Percentiles rank a stretch among this genome's conserved stretches.
Conservation (phyloP, 2,113 vertebrate species). For the Sinocyclocheilus rhinocerous region DNA sequence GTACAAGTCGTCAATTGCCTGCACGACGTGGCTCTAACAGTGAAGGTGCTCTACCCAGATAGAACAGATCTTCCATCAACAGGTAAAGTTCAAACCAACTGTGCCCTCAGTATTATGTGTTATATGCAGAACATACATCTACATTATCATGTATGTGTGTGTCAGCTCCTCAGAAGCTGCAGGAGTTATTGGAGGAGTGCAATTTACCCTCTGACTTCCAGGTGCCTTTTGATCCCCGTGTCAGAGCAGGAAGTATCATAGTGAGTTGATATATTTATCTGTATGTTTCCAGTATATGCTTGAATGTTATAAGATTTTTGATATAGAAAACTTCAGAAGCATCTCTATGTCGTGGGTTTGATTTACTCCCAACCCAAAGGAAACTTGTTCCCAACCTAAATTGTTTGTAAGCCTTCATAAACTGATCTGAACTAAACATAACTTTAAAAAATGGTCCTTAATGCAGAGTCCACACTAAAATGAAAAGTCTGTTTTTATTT, state of each 20-base stretch:
- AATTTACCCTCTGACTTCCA: conserved; percentile 73
- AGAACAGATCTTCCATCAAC: conserved; percentile 68
- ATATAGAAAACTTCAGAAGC: too few relatives aligned
- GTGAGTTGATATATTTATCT: conserved; percentile 58
- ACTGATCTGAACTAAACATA: too few relatives aligned
- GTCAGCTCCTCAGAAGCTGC: conserved; percentile 68
- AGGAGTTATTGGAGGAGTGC: conserved; percentile 67
- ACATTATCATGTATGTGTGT: not conserved
- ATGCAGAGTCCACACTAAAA: too few relatives aligned
- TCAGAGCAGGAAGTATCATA: conserved; percentile 73
- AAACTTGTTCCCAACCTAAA: too few relatives aligned
- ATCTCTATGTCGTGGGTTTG: too few relatives aligned
- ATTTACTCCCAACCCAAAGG: too few relatives aligned
- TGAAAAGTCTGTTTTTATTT: too few relatives aligned
- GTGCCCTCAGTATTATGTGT: not conserved
- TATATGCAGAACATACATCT: not conserved
- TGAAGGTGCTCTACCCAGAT: conserved; percentile 74
- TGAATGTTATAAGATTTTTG: too few relatives aligned
- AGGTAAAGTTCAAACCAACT: conserved; percentile 59
- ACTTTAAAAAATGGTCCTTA: too few relatives aligned
- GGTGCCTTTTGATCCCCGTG: conserved; percentile 77
- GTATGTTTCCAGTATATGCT: too few relatives aligned
- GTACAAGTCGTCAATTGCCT: conserved; percentile 73
- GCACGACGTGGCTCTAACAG: conserved; percentile 63
- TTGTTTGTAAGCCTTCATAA: too few relatives aligned